Evolutionary conservation across 2,113 vertebrate species (phyloP).

Genomic region (Spheniscus mendiculus): DNA sequence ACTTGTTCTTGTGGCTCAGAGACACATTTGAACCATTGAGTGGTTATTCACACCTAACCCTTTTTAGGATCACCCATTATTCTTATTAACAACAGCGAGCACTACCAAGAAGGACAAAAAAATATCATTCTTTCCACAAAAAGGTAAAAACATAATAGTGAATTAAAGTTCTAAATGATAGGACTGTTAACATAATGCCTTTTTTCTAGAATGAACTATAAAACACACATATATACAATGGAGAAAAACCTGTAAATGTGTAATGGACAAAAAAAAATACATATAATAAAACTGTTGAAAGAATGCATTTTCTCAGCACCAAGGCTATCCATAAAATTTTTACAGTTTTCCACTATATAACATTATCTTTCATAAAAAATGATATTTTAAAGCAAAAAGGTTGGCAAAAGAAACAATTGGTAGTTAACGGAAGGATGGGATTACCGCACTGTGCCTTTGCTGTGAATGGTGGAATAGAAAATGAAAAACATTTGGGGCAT

Average conservation of each 20-base stretch:
- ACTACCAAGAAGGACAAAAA: constrained; percentile 19
- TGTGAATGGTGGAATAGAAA: constrained; percentile 43
- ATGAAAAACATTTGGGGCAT: constrained; percentile 60
- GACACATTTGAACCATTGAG: background rate
- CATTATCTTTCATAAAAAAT: constrained; percentile 76
- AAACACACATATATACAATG: constrained; percentile 50
- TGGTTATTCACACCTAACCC: constrained; percentile 10
- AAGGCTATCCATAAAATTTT: constrained; percentile 71
- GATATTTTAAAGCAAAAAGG: constrained; percentile 75
- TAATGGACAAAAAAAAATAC: constrained; percentile 66
- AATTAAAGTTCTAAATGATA: constrained; percentile 70
- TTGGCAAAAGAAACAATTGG: constrained; percentile 68
- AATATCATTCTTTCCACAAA: background rate
- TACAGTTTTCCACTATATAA: constrained; percentile 72
- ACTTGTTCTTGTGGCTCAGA: background rate
- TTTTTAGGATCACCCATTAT: constrained; percentile 19
- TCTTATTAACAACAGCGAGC: background rate
- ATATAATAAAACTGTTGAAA: constrained; percentile 72
- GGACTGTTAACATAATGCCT: constrained; percentile 69
- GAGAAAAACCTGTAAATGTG: constrained; percentile 62
- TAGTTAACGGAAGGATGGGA: constrained; percentile 64
- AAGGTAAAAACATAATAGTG: constrained; percentile 59
- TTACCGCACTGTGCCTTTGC: constrained; percentile 38
- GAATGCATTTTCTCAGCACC: constrained; percentile 70
- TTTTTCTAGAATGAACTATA: constrained; percentile 69